A percentile compares a stretch with the other conserved stretches of the same genome.
Conservation (phyloP, 2,113 vertebrate genomes). For the Oplegnathus fasciatus region DNA sequence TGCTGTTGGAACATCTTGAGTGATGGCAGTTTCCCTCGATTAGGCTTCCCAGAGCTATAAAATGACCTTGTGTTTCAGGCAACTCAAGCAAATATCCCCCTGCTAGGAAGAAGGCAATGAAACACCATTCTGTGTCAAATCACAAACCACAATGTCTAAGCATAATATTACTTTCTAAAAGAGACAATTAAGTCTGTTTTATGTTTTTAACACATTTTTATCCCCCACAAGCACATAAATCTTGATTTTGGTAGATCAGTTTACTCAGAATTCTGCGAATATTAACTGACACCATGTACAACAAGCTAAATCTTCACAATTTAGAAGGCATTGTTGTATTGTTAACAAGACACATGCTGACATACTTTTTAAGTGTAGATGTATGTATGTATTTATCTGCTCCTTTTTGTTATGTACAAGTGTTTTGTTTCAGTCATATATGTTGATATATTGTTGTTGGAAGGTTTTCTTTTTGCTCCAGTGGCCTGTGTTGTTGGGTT, state of each 20-base stretch:
- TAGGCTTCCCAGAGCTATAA: slow-evolving; percentile 15
- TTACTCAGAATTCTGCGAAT: neutral
- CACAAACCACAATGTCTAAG: neutral
- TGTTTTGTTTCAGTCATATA: neutral
- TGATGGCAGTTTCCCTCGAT: neutral
- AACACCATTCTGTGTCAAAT: neutral
- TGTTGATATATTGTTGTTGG: neutral
- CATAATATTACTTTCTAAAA: neutral
- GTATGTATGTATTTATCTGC: neutral
- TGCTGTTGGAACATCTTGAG: neutral
- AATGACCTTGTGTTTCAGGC: neutral
- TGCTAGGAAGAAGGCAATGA: neutral
- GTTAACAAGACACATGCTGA: neutral
- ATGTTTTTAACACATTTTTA: neutral
- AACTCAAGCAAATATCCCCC: neutral
- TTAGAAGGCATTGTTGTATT: neutral
- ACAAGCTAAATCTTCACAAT: neutral
- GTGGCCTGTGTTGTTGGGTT: neutral
- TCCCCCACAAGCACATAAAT: neutral
- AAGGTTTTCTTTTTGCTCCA: neutral
- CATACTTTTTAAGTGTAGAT: too few relatives aligned
- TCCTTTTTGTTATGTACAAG: neutral
- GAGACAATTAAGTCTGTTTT: neutral
- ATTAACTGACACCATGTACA: neutral
- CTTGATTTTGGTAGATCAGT: neutral